Evolutionary conservation across 2,888 invertebrate species (phyloP).

Genomic region (Agrochola lychnidis): DNA sequence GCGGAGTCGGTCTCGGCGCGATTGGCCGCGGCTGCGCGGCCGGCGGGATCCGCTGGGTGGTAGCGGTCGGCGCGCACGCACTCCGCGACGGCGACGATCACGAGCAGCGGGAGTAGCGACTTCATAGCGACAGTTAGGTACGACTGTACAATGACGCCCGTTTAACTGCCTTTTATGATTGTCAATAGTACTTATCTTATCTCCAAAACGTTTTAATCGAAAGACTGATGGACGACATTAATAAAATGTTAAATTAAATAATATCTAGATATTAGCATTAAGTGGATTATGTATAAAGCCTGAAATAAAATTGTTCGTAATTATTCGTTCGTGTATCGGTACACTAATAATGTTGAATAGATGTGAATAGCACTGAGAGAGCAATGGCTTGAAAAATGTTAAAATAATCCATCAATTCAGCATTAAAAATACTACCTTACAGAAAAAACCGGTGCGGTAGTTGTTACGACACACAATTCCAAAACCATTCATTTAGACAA

Average conservation of each 20-base stretch:
- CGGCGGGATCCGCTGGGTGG: conserved; percentile 39
- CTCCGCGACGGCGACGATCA: not conserved
- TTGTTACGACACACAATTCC: too few relatives aligned
- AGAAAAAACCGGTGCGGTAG: too few relatives aligned
- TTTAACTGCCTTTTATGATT: conserved; percentile 38
- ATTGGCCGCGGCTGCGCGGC: not conserved
- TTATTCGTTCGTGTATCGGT: too few relatives aligned
- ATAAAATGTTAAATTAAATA: not conserved
- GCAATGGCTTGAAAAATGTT: too few relatives aligned
- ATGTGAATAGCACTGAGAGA: too few relatives aligned
- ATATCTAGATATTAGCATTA: not conserved
- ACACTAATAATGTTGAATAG: too few relatives aligned
- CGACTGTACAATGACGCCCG: conserved; percentile 11
- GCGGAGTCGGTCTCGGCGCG: conserved; percentile 64
- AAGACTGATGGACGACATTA: conserved; percentile 9
- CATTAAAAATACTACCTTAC: too few relatives aligned
- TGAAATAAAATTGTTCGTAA: not conserved
- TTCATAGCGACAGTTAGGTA: conserved; percentile 34
- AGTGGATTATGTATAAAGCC: not conserved
- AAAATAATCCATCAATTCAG: too few relatives aligned
- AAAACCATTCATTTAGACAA: too few relatives aligned
- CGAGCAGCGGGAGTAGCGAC: conserved; percentile 29
- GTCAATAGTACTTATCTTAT: conserved; percentile 42
- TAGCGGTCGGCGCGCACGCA: conserved; percentile 55
- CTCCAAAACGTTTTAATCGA: conserved; percentile 20